phyloP scores from a whole-genome alignment of 2,888 invertebrate genomes.

The Creontiades dilutus region DNA sequence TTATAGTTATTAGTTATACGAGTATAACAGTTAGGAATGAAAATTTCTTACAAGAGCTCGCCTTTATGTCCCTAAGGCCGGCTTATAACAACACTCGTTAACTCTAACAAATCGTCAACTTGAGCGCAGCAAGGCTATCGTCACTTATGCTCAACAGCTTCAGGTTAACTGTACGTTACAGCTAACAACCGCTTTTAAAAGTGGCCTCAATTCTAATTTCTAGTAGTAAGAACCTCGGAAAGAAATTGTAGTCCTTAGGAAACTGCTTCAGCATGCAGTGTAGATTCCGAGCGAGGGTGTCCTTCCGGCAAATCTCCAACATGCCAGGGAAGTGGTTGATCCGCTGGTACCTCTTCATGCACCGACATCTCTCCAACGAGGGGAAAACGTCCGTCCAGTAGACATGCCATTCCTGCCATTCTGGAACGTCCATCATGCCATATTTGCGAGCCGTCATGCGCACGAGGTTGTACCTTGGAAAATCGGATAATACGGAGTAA shows the following conservation, averaged over 20 bases:
- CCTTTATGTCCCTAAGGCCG: no score
- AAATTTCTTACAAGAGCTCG: no score
- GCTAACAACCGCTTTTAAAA: no score
- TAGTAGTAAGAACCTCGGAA: constrained; percentile 78
- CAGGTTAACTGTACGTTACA: no score
- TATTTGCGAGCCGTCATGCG: constrained; percentile 85
- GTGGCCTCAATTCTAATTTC: no score
- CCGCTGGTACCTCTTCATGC: constrained; percentile 91
- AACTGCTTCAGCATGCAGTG: constrained; percentile 93
- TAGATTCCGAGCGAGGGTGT: constrained; percentile 91
- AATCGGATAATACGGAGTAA: not conserved
- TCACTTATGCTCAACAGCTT: no score
- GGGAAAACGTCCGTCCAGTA: constrained; percentile 94
- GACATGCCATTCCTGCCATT: constrained; percentile 88
- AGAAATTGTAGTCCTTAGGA: constrained; percentile 93
- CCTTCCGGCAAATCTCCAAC: constrained; percentile 93
- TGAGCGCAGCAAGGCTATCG: no score
- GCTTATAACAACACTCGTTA: no score
- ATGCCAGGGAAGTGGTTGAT: constrained; percentile 96
- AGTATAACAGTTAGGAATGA: no score
- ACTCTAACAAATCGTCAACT: no score
- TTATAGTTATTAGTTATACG: no score
- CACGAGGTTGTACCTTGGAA: constrained; percentile 78
- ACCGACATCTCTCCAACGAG: constrained; percentile 91
- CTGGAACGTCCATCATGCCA: constrained; percentile 88